These are phyloP conservation scores for Oxyteleia sp. DNA, from an alignment of 2,888 invertebrate species.

Conservation along the genomic window DNA sequence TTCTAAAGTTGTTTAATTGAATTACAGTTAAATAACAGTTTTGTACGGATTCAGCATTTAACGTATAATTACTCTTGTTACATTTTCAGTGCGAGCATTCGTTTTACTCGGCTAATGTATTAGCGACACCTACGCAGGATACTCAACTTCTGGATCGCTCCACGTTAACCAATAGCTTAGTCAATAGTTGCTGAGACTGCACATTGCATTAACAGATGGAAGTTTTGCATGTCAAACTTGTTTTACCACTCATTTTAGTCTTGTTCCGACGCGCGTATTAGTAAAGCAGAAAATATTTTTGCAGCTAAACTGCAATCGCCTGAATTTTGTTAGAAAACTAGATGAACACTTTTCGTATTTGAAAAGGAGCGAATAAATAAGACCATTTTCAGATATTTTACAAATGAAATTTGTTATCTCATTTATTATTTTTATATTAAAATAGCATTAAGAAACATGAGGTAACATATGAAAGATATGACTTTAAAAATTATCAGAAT, in stretches of 20 bases:
- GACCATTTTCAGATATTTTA: no score
- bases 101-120: conserved; percentile 30
- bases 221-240: conserved; percentile 64
- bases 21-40: conserved; percentile 16
- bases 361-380: no score
- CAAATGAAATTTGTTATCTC: no score
- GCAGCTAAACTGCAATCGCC: conserved; percentile 16
- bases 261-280: conserved; percentile 34
- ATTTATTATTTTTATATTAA: conserved; percentile 1
- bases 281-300: conserved; percentile 20
- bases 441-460: no score
- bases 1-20: conserved; percentile 17
- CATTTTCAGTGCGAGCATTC: conserved; percentile 23
- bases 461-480: no score
- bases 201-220: conserved; percentile 32
- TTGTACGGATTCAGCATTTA: conserved; percentile 8
- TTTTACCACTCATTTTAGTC: conserved; percentile 58
- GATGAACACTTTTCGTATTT: conserved; percentile 8
- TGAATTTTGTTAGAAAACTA: conserved; percentile 19
- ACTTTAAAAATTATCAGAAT: no score
- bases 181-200: conserved; percentile 42
- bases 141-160: conserved; percentile 46
- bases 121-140: conserved; percentile 49
- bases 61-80: conserved; percentile 44
- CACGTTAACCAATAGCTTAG: conserved; percentile 35